phyloP scores from a whole-genome alignment of 2,797 vertebrate genomes.

The Notamacropus eugenii region DNA sequence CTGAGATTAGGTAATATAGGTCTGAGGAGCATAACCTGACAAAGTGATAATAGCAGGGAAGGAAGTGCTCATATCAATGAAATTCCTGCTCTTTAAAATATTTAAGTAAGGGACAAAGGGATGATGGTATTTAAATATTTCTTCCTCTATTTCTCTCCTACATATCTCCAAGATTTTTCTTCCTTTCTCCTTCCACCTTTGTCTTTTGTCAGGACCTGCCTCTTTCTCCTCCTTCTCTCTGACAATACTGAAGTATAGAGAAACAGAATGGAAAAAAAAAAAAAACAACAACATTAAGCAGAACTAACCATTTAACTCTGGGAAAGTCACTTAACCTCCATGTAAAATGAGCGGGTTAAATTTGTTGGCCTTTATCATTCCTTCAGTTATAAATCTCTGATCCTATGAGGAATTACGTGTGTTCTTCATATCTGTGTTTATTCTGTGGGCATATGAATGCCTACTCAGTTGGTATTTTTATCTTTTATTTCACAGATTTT shows the following conservation, averaged over 20 bases:
- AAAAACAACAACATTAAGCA: no score
- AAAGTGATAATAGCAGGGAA: no score
- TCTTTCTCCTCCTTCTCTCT: no score
- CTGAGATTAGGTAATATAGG: no score
- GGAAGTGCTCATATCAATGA: no score
- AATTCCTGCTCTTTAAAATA: not conserved
- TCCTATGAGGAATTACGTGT: not conserved
- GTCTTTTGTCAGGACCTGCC: no score
- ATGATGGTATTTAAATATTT: not conserved
- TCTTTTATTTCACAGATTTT: not conserved
- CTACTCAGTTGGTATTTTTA: not conserved
- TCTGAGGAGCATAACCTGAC: no score
- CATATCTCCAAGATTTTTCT: not conserved
- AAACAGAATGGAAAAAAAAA: no score
- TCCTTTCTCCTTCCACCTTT: no score
- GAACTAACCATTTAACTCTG: not conserved
- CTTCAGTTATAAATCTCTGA: not conserved
- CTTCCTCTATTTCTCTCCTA: not conserved
- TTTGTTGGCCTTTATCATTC: not conserved
- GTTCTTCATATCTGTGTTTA: not conserved
- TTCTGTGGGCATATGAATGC: not conserved
- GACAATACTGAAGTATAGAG: no score
- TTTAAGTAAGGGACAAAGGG: not conserved
- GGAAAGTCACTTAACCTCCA: not conserved
- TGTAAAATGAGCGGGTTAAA: not conserved